Base-by-base conservation (phyloP, 2,113 vertebrate genomes). In the Scomber colias region DNA sequence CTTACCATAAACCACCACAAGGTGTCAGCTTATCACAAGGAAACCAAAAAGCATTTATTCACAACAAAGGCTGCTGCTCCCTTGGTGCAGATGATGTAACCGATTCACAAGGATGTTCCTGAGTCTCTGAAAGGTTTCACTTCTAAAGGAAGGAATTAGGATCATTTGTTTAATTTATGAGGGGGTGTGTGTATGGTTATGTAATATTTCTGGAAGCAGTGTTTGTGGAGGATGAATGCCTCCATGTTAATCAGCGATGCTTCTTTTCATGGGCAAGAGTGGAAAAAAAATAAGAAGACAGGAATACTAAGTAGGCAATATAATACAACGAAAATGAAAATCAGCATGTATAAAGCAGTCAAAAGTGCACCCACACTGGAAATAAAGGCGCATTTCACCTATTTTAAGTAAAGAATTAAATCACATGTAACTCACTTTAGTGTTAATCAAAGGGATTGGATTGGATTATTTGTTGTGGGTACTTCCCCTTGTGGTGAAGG, bases 21-120 rank as follows among this genome's bases (percentile, higher is more conserved):
- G 85, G 83, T 54, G 90, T 1, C 84, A 85, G 71, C 71, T 57
- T 4, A 48, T 15, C 7, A 62, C 61, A 85, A 59, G 57, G 62
- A 75, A 86, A 69, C 1, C 1, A 53, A 1, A 30, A 8, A 0
- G 0, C 48, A 9, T 67, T 0, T 5, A 2, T 0, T 61, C 40
- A 27, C 62, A 54, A 31, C 60, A 74, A 46, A 27, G 24, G 11
- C 45, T 46, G n/a, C 45, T 46, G n/a, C 44, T 59, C 5, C 16
- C 5, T 19, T 21, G 27, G 3, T 71, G 11, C 14, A 14, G 46
- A n/a, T 90, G 82, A 90, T 31, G 84, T 84, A 51, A 85, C 27
- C 70, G 13, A 0, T 24, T 75, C 24, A 45, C 27, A 17, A 61
- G 24, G 48, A 27, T 64, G 46, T 54, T 48, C 40, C 11, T 12